These are phyloP conservation scores for Campoletis sonorensis DNA, from an alignment of 1,140 invertebrate genomes.

Conservation along the genomic window DNA sequence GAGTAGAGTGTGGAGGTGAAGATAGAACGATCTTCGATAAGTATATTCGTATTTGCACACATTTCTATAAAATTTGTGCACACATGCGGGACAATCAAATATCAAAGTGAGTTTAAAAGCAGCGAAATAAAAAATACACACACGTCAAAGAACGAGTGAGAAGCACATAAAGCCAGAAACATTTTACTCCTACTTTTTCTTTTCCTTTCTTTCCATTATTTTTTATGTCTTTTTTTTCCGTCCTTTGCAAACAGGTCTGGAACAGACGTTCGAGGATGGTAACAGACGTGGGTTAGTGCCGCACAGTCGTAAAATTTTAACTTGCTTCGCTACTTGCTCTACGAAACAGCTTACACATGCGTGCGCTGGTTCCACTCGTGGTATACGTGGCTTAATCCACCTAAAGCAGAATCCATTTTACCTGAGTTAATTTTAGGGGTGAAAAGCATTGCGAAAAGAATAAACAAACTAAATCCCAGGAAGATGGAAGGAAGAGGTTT, in stretches of 20 bases:
- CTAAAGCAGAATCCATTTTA: too few species aligned
- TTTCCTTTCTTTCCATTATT: background rate
- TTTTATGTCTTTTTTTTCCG: background rate
- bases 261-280: conserved; percentile 12
- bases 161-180: background rate
- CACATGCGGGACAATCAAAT: too few species aligned
- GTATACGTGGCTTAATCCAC: background rate
- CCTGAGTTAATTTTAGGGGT: too few species aligned
- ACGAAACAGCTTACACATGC: background rate
- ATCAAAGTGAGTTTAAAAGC: background rate
- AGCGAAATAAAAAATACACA: background rate
- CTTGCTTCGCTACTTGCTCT: background rate
- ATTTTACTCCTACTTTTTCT: background rate
- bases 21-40: background rate
- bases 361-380: background rate
- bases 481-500: too few species aligned
- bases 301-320: conserved; percentile 35
- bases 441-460: too few species aligned
- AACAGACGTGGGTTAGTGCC: conserved; percentile 16
- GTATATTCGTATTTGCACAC: background rate
- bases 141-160: background rate
- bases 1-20: background rate
- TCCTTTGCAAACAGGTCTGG: conserved; percentile 8
- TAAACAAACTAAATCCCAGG: too few species aligned
- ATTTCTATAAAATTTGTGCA: too few species aligned